Evolutionary conservation across 2,113 vertebrate species (phyloP).

Genomic region (Dromiciops gliroides): DNA sequence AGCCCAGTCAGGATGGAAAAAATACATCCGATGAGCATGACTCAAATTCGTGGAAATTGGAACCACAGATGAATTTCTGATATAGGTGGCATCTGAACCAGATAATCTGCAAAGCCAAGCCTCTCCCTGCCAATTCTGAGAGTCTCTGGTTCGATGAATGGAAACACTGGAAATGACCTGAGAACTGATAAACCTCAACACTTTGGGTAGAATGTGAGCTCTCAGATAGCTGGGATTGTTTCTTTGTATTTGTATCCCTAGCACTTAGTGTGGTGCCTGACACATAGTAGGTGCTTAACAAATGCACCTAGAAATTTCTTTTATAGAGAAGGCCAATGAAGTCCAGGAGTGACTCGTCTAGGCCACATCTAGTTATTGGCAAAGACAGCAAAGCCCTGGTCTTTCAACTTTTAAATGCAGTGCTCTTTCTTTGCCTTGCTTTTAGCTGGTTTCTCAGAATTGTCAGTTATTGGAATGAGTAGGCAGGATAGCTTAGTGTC

Average conservation of each 20-base stretch:
- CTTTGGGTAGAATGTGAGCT: too few relatives aligned
- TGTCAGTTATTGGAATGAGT: slow-evolving; percentile 36
- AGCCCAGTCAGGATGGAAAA: neutral
- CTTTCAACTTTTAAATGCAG: neutral
- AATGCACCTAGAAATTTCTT: neutral
- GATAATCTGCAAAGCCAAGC: neutral
- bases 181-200: neutral
- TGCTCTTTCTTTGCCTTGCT: neutral
- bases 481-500: too few relatives aligned
- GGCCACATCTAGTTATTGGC: neutral
- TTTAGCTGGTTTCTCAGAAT: slow-evolving; percentile 25
- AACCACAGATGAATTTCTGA: neutral
- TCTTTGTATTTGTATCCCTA: neutral
- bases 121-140: neutral
- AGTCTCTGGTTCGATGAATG: neutral
- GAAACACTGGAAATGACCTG: neutral
- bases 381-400: neutral
- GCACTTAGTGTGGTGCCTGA: neutral
- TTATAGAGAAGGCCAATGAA: neutral
- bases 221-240: neutral
- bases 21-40: slow-evolving; percentile 2
- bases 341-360: neutral
- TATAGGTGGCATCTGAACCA: neutral
- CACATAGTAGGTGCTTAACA: neutral
- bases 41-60: slow-evolving; percentile 38